phyloP scores from a whole-genome alignment of 2,113 vertebrate genomes.

The Trogon melanurus region DNA sequence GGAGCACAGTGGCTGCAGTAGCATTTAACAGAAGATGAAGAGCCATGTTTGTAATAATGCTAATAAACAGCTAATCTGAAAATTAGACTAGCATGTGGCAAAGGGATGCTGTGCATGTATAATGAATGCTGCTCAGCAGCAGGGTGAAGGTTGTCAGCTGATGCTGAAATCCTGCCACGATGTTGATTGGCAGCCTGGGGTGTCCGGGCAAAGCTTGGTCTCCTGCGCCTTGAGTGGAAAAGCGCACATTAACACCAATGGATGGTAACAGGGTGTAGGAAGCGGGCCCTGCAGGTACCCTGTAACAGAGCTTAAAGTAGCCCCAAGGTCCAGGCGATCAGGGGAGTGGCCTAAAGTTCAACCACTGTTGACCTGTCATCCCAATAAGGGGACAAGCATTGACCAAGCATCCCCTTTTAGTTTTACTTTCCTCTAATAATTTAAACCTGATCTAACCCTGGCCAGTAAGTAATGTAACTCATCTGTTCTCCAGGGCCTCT shows the following conservation, averaged over 20 bases:
- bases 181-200: background rate
- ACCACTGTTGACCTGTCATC: background rate
- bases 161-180: background rate
- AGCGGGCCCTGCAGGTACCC: background rate
- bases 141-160: background rate
- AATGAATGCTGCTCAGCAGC: background rate
- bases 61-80: conserved; percentile 54
- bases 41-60: background rate
- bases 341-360: background rate
- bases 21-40: conserved; percentile 46
- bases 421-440: background rate
- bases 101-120: background rate
- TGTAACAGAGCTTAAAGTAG: background rate
- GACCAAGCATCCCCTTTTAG: background rate
- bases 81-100: conserved; percentile 18
- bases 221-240: background rate
- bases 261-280: background rate
- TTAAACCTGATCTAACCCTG: background rate
- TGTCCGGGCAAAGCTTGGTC: background rate
- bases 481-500: background rate
- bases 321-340: background rate
- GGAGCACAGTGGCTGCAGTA: background rate
- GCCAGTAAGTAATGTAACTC: background rate
- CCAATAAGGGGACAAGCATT: rapidly evolving
- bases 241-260: background rate